Percentiles rank a stretch among this genome's conserved stretches.
Conservation (phyloP, 2,888 invertebrate genomes). For the Andrena praecox region DNA sequence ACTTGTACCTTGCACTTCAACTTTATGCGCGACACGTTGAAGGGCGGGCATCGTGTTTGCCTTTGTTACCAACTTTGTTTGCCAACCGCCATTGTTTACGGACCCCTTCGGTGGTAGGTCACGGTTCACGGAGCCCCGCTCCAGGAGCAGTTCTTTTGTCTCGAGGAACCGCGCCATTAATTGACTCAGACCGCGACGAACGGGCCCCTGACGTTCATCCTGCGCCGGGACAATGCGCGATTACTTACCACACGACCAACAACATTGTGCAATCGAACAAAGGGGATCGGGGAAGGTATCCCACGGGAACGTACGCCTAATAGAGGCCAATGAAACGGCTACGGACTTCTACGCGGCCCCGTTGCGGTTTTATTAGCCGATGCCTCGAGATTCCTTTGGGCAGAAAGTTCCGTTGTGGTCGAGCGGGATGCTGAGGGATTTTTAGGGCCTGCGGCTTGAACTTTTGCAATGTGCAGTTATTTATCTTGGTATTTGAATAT, state of each 20-base stretch:
- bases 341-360: not conserved
- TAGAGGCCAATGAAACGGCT: conserved; percentile 32
- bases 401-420: not conserved
- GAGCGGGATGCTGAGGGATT: too few relatives aligned
- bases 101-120: conserved; percentile 64
- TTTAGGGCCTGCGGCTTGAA: too few relatives aligned
- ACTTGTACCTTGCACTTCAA: conserved; percentile 73
- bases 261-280: conserved; percentile 55
- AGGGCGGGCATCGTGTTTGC: conserved; percentile 72
- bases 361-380: conserved; percentile 18
- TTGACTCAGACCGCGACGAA: conserved; percentile 62
- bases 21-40: conserved; percentile 66
- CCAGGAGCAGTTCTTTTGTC: conserved; percentile 71
- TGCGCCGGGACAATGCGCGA: conserved; percentile 63
- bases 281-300: conserved; percentile 34
- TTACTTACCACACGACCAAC: conserved; percentile 56
- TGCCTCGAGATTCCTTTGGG: not conserved
- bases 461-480: too few relatives aligned
- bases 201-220: conserved; percentile 37
- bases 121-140: conserved; percentile 66
- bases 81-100: conserved; percentile 67
- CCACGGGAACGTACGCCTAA: conserved; percentile 32
- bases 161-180: conserved; percentile 62
- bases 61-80: conserved; percentile 74
- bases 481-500: too few relatives aligned